phyloP scores from a whole-genome alignment of 37 sponge, comb jelly and placozoan species.

The Haliclona indistincta region DNA sequence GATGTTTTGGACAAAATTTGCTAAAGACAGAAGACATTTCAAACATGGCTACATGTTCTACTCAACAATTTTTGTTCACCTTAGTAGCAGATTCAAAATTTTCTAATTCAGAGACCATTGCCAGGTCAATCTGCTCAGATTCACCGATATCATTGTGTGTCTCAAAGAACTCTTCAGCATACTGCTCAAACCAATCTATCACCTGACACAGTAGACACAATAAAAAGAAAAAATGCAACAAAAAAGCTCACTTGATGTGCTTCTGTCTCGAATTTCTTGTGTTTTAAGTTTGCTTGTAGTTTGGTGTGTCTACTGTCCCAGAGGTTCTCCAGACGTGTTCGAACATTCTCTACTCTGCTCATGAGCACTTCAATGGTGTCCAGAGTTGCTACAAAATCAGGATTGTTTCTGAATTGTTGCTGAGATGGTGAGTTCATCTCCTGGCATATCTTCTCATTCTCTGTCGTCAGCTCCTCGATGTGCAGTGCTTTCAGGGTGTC shows the following conservation, averaged over 20 bases:
- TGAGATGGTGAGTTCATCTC: constrained; percentile 27
- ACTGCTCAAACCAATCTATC: constrained; percentile 76
- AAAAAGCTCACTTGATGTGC: constrained; percentile 58
- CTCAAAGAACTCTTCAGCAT: constrained; percentile 66
- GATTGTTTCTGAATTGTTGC: constrained; percentile 42
- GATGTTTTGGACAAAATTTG: constrained; percentile 28
- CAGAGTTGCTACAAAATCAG: constrained; percentile 61
- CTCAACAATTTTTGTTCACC: too few species aligned
- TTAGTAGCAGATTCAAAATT: constrained; percentile 51
- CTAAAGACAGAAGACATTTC: too few species aligned
- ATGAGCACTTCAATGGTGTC: constrained; percentile 43
- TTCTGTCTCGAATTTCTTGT: constrained; percentile 63
- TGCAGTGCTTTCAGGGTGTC: constrained; percentile 65
- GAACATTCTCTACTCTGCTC: constrained; percentile 41
- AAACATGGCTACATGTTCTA: too few species aligned
- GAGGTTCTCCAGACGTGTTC: constrained; percentile 47
- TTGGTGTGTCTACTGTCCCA: constrained; percentile 48
- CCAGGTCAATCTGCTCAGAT: constrained; percentile 31
- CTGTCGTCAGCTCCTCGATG: constrained; percentile 64
- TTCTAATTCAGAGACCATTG: constrained; percentile 44
- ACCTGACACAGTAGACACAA: too few species aligned
- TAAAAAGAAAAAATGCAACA: too few species aligned
- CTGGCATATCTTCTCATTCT: constrained; percentile 48
- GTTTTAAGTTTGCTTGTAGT: constrained; percentile 54
- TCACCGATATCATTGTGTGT: constrained; percentile 62